These are phyloP conservation scores for Strix uralensis DNA, from an alignment of 2,113 vertebrate species.

Conservation along the genomic window DNA sequence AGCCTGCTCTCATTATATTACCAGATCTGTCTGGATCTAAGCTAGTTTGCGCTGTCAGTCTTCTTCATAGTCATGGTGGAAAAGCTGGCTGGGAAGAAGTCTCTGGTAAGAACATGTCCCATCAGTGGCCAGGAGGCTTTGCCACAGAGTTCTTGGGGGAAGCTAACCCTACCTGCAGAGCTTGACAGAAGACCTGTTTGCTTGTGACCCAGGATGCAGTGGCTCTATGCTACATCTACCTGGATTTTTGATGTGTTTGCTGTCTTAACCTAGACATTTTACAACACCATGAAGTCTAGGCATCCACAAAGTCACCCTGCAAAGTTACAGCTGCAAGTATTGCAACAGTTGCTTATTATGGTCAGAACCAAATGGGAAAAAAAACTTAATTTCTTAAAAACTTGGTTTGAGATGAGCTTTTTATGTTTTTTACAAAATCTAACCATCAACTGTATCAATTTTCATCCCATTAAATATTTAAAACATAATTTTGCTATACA, in stretches of 20 bases:
- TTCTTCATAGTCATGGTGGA: background rate
- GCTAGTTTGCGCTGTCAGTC: fast-evolving
- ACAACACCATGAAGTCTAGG: background rate
- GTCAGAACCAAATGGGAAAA: background rate
- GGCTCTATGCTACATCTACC: background rate
- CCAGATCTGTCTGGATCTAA: background rate
- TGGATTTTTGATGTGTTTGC: background rate
- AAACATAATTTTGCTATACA: background rate
- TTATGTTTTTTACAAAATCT: background rate
- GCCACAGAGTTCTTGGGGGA: background rate
- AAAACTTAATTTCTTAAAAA: background rate
- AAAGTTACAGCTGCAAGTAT: background rate
- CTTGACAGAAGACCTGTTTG: background rate
- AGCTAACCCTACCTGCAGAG: background rate
- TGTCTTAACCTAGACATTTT: background rate
- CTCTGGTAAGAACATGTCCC: background rate
- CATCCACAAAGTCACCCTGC: background rate
- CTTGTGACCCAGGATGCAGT: background rate
- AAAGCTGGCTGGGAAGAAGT: background rate
- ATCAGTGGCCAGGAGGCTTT: background rate
- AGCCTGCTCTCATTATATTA: background rate
- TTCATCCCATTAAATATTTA: background rate
- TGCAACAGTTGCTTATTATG: background rate
- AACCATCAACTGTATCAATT: background rate
- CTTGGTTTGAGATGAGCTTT: background rate